Conservation (phyloP, 2,113 vertebrate genomes). For the Apeltes quadracus region DNA sequence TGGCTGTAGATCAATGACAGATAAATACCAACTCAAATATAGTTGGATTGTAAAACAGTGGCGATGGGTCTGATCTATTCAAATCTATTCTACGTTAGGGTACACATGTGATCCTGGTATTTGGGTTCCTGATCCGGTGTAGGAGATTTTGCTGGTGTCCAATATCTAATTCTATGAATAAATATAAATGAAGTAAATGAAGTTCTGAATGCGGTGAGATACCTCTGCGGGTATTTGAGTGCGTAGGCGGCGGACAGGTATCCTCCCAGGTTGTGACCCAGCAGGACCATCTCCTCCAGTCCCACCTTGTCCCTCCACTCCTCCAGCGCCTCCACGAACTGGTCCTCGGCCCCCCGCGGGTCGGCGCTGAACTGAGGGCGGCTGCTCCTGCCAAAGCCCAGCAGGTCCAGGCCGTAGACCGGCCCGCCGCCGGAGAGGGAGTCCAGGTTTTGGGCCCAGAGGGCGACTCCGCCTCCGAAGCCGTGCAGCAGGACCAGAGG, state of each 20-base stretch:
- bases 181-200: too few relatives aligned
- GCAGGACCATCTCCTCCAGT: conserved; percentile 88
- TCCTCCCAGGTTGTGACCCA: conserved; percentile 94
- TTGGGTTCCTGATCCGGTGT: not conserved
- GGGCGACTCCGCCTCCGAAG: conserved; percentile 91
- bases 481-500: conserved; percentile 93
- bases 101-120: not conserved
- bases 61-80: not conserved
- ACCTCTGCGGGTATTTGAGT: conserved; percentile 89
- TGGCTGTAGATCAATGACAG: not conserved
- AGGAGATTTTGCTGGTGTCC: too few relatives aligned
- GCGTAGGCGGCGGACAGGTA: conserved; percentile 91
- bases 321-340: conserved; percentile 90
- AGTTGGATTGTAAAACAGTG: not conserved
- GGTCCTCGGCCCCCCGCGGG: conserved; percentile 85
- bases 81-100: not conserved
- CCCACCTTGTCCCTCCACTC: conserved; percentile 89
- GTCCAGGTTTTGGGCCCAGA: conserved; percentile 94
- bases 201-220: too few relatives aligned
- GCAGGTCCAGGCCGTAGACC: conserved; percentile 89
- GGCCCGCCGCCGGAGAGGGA: conserved; percentile 83
- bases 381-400: conserved; percentile 94
- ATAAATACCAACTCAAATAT: not conserved
- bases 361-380: conserved; percentile 84
- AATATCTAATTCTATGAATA: too few relatives aligned